A percentile compares a stretch with the other conserved stretches of the same genome.
Evolutionary conservation across 2,888 invertebrate genomes (phyloP).

Genomic region (Melanargia galathea): DNA sequence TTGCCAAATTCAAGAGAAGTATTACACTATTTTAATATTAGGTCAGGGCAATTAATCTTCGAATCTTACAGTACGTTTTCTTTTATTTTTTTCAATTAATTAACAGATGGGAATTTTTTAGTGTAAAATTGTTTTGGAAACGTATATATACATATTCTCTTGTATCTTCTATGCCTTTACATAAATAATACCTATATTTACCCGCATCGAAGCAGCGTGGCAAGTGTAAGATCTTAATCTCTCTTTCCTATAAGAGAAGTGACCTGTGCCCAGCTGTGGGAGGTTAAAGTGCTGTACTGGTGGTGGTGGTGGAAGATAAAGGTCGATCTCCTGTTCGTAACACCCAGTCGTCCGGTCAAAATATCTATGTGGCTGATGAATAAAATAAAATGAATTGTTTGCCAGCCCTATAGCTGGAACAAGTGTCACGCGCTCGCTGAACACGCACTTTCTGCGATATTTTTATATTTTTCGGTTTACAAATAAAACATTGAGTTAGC

Average conservation of each 20-base stretch:
- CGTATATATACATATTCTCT: too few species aligned
- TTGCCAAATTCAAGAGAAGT: not conserved
- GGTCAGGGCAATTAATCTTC: not conserved
- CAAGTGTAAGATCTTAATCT: too few species aligned
- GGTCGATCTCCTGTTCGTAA: too few species aligned
- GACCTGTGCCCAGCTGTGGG: too few species aligned
- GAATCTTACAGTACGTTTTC: not conserved
- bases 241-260: too few species aligned
- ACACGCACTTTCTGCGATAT: slow-evolving; percentile 7
- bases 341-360: too few species aligned
- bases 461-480: slow-evolving; percentile 7
- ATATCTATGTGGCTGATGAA: not conserved
- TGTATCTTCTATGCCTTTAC: too few species aligned
- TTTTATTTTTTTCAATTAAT: not conserved
- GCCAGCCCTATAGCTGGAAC: not conserved
- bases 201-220: too few species aligned
- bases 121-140: not conserved
- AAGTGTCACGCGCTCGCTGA: not conserved
- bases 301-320: too few species aligned
- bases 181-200: too few species aligned
- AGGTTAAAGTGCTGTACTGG: too few species aligned
- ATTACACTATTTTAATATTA: not conserved
- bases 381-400: not conserved
- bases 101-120: not conserved
- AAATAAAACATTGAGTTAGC: slow-evolving; percentile 10